Evolutionary conservation across 2,797 vertebrate genomes (phyloP), one percentile per base, ranked within the genome.

Genomic region (Heliangelus exortis): DNA sequence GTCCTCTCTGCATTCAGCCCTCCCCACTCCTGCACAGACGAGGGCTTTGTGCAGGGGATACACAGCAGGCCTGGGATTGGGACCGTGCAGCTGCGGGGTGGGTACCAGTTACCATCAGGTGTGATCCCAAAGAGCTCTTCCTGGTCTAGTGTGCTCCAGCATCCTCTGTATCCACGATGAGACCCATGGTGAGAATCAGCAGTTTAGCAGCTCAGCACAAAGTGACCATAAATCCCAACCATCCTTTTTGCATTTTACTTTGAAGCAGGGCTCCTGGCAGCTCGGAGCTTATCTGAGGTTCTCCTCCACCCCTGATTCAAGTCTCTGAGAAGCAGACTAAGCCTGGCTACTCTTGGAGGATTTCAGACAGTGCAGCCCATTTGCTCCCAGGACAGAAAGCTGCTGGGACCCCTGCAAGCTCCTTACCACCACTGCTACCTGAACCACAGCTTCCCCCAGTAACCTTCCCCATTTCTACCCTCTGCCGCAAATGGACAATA

Each of bases 11-110:
- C 3, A 23, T 33, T 85, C 65, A n/a, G 48, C 15, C 57, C 3
- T 2, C 48, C 65, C 58, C 2, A 12, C 25, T 82, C 50, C 73
- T 1, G 1, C 5, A 47, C 1, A 0, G 19, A 20, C 0, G 0
- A 87, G 28, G 26, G 74, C 21, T 74, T 28, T 2, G 7, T 2
- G 3, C 63, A 43, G 36, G 54, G 43, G 47, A 79, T 17, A 45
- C 66, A 36, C 29, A 72, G 59, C 15, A 29, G 15, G 51, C 17
- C 23, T 39, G 50, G 34, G n/a, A 63, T 16, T 0, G 1, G 29
- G 47, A 36, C 18, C 53, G 39, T 13, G 39, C 26, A 41, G 39
- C 39, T 41, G 39, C 13, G 2, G 29, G 20, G 15, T n/a, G 22
- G 8, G 31, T 68, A 79, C 29, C 3, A 0, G n/a, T 48, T 61